These are phyloP conservation scores for Tigriopus japonicus DNA, from an alignment of 1,140 invertebrate species.

Conservation along the genomic window DNA sequence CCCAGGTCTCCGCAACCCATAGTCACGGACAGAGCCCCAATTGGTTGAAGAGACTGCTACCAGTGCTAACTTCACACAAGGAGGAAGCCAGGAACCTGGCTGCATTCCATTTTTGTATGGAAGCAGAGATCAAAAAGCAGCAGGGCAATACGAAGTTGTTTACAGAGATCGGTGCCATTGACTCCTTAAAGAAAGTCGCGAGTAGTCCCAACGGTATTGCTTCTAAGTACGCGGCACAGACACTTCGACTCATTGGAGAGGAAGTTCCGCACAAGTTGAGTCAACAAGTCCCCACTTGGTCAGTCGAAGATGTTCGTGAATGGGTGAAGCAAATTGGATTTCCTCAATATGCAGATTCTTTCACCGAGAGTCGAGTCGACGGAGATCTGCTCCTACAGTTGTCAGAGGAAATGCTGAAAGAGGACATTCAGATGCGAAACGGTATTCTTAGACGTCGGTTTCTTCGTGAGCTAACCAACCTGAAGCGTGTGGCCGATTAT, in stretches of 20 bases:
- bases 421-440: slow-evolving; percentile 81
- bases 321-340: slow-evolving; percentile 98
- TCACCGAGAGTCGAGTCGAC: slow-evolving; percentile 80
- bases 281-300: slow-evolving; percentile 95
- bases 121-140: slow-evolving; percentile 89
- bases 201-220: slow-evolving; percentile 94
- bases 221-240: slow-evolving; percentile 90
- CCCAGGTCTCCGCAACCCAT: slow-evolving; percentile 63
- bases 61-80: slow-evolving; percentile 82
- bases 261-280: slow-evolving; percentile 91
- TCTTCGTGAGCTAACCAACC: slow-evolving; percentile 71
- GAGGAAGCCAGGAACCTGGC: slow-evolving; percentile 90
- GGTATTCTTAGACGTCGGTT: slow-evolving; percentile 85
- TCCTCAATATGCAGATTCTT: slow-evolving; percentile 54
- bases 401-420: slow-evolving; percentile 70
- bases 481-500: slow-evolving; percentile 95
- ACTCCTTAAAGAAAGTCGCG: slow-evolving; percentile 85
- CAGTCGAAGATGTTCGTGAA: slow-evolving; percentile 79
- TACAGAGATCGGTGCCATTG: slow-evolving; percentile 80
- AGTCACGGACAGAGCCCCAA: slow-evolving; percentile 89
- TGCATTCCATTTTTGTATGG: slow-evolving; percentile 98
- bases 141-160: slow-evolving; percentile 90
- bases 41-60: slow-evolving; percentile 81
- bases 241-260: slow-evolving; percentile 81
- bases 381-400: slow-evolving; percentile 90